Evolutionary conservation across 2,888 invertebrate species (phyloP).

Genomic region (Anaspis maculata): DNA sequence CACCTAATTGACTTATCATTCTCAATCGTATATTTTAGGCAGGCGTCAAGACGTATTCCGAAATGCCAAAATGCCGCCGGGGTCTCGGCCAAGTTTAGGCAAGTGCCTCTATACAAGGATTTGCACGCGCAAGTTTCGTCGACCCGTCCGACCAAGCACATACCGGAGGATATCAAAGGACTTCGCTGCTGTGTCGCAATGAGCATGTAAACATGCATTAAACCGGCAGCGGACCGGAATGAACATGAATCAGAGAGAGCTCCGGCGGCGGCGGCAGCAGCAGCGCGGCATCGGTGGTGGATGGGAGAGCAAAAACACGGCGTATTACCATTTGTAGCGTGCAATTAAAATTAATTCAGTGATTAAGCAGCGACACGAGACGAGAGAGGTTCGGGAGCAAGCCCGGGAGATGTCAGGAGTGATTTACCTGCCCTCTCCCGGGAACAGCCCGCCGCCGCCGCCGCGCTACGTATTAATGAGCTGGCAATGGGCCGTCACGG

Average conservation of each 20-base stretch:
- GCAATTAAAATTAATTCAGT: conserved; percentile 38
- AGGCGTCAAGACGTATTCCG: too few relatives aligned
- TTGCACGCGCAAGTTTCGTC: too few relatives aligned
- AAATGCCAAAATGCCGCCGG: too few relatives aligned
- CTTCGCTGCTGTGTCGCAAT: too few relatives aligned
- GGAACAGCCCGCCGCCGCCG: conserved; percentile 23
- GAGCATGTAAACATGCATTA: conserved; percentile 4
- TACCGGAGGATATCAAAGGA: too few relatives aligned
- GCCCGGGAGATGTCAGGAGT: conserved; percentile 30
- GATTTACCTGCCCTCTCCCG: conserved; percentile 40
- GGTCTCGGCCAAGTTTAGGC: too few relatives aligned
- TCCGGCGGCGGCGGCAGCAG: too few relatives aligned
- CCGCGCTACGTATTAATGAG: conserved; percentile 37
- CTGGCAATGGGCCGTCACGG: conserved; percentile 42
- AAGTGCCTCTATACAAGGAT: too few relatives aligned
- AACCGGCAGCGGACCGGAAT: conserved; percentile 1
- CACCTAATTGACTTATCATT: too few relatives aligned
- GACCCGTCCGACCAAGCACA: too few relatives aligned
- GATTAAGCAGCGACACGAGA: conserved; percentile 36
- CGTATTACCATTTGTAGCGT: conserved; percentile 30
- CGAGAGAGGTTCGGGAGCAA: conserved; percentile 23
- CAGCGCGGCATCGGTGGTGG: too few relatives aligned
- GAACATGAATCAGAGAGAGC: conserved; percentile 24
- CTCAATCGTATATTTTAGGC: too few relatives aligned
- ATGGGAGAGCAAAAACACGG: conserved; percentile 26